These are phyloP conservation scores for Platyscapa corneri DNA, from an alignment of 1,140 invertebrate species.

Conservation along the genomic window DNA sequence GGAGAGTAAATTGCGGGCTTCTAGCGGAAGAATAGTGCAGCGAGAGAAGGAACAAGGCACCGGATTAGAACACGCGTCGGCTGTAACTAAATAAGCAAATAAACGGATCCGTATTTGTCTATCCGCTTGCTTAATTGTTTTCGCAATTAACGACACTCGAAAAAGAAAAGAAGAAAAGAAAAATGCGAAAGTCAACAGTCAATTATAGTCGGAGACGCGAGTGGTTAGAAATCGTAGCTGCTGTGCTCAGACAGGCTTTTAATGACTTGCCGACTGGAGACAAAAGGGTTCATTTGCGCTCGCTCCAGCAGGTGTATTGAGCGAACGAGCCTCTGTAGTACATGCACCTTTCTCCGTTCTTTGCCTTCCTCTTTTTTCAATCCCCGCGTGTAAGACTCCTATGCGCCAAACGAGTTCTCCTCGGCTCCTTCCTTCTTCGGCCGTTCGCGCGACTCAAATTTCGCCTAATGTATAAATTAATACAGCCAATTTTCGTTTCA, in stretches of 20 bases:
- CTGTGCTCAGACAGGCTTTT: constrained; percentile 48
- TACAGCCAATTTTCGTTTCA: neutral
- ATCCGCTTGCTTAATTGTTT: neutral
- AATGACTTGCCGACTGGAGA: constrained; percentile 62
- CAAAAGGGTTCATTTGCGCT: constrained; percentile 62
- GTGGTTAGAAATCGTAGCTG: neutral
- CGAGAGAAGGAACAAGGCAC: too few species aligned
- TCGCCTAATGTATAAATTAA: constrained; percentile 21
- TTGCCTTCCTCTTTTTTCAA: neutral
- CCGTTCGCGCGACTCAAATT: constrained; percentile 8
- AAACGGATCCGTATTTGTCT: neutral
- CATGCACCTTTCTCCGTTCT: constrained; percentile 20
- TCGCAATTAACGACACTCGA: neutral
- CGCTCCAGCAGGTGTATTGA: constrained; percentile 59
- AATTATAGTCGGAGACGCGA: constrained; percentile 1
- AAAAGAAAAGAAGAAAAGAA: neutral
- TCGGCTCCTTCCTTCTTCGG: neutral
- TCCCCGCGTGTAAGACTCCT: neutral
- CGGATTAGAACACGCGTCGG: too few species aligned
- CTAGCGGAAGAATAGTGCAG: too few species aligned
- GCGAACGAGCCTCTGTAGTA: constrained; percentile 45
- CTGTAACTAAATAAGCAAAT: neutral
- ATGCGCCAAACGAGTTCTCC: constrained; percentile 17
- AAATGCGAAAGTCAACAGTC: neutral
- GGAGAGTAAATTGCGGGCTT: neutral